These are phyloP conservation scores for Leistus spinibarbis DNA, from an alignment of 2,888 invertebrate species.

Conservation along the genomic window DNA sequence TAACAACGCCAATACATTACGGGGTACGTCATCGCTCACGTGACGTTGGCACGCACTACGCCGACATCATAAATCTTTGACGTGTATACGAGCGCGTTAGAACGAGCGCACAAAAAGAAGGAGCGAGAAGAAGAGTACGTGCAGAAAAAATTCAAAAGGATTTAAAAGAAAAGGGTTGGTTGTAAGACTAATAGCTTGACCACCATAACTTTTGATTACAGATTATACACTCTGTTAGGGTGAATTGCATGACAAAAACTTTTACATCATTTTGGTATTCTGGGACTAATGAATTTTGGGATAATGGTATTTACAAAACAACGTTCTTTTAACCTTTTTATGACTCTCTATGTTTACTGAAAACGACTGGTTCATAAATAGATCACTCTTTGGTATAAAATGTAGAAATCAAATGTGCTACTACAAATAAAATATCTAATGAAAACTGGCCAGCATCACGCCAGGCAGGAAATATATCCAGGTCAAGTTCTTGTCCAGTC, in stretches of 20 bases:
- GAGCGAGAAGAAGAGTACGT: background rate
- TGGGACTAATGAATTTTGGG: background rate
- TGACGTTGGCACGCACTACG: background rate
- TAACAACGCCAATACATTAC: background rate
- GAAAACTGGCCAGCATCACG: too few relatives aligned
- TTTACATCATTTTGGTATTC: background rate
- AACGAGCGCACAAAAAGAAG: background rate
- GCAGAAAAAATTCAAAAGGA: background rate
- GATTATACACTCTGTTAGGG: background rate
- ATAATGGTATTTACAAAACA: background rate
- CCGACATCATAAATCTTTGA: background rate
- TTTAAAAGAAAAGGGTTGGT: background rate
- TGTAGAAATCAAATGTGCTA: too few relatives aligned
- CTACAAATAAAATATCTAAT: too few relatives aligned
- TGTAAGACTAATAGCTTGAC: background rate
- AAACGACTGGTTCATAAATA: background rate
- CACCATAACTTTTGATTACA: background rate
- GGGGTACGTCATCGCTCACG: constrained; percentile 3
- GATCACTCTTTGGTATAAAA: background rate
- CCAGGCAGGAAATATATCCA: too few relatives aligned
- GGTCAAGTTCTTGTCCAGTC: too few relatives aligned
- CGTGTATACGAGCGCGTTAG: background rate
- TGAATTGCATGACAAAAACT: background rate
- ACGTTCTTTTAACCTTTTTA: background rate
- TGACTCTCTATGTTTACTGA: background rate